Base-by-base conservation (phyloP, 1,140 invertebrate species). In the Sycophaga agraensis region DNA sequence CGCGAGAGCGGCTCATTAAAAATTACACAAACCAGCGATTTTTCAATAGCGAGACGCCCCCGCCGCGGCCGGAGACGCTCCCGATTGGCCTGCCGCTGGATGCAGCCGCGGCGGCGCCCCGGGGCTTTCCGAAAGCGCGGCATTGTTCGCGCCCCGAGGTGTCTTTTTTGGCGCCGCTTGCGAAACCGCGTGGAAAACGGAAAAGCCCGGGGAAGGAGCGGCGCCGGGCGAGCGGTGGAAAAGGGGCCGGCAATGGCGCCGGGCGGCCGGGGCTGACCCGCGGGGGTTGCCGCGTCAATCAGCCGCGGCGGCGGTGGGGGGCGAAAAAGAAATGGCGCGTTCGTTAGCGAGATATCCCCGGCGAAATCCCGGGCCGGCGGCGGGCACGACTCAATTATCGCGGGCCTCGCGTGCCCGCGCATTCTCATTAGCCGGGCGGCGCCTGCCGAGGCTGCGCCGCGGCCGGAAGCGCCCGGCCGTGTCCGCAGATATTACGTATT, bases 21-120 rank as follows among this genome's bases (percentile, higher is more conserved):
- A 42, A 59, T 59, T 59, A 51, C 57, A 59, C 57, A 59, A 59
- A 59, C 37, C 49, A 34, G 17, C 43, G 57, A 43, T 43, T 51
- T 59, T 43, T 51, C 48, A 50, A 50, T 46, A 26, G 31, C n/a
- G 4, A 7, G 21, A 7, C 5, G 5, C 12, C 5, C 16, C 17
- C 24, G 40, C 39, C 12, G 22, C 0, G 14, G 17, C 22, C 35
- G 35, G 17, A 40, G n/a, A n/a, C n/a, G n/a, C n/a, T n/a, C n/a
- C n/a, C n/a, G n/a, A n/a, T n/a, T n/a, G n/a, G n/a, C n/a, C n/a
- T n/a, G n/a, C n/a, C n/a, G n/a, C n/a, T n/a, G n/a, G n/a, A n/a
- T n/a, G n/a, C n/a, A n/a, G n/a, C n/a, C n/a, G n/a, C n/a, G n/a
- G n/a, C n/a, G n/a, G n/a, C n/a, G n/a, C n/a, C n/a, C n/a, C n/a